Base-by-base conservation (phyloP, 2,113 vertebrate species). In the Colossoma macropomum region DNA sequence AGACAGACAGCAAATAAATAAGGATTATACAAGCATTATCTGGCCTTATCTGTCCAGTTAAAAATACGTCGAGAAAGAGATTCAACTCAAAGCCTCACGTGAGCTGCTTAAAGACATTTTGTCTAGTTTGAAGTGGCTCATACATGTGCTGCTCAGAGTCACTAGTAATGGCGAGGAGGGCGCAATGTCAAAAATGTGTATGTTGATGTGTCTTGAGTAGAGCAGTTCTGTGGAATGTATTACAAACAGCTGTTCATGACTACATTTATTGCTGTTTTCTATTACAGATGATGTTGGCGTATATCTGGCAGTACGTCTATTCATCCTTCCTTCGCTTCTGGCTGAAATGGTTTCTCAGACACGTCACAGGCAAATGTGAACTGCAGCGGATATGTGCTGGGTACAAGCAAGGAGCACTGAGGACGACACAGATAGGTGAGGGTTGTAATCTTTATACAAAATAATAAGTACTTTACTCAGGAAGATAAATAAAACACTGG, bases 321-420 rank as follows among this genome's bases (percentile, higher is more conserved):
- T 92, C 93, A 27, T 94, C 92, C 70, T 96, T 95, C 88, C 88
- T 99, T 32, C 94, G 97, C 7, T 96, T 95, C 83, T 99, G 97
- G 95, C 78, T 98, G 86, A 99, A 99, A 91, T 99, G 97, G 97
- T 1, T 98, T 59, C 54, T 97, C 82, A 89, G 97, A 80, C 95
- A 96, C 81, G 87, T 94, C 8, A 97, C 96, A 0, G 93, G 96
- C 50, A 96, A 90, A 54, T 98, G 97, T 90, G 97, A 99, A 88
- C 88, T 99, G 80, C 97, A 99, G 93, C 94, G 98, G 10, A 95
- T 99, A 77, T 94, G 94, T 75, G 93, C 92, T 0, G 84, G 91
- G 52, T 88, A 89, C 72, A 85, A 84, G 85, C 90, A 94, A 2
- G 97, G 97, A 0, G 96, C 96, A 1, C 82, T 78, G 0, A 94